Evolutionary conservation across 2,113 vertebrate species (phyloP).

Genomic region (Rostratula benghalensis): DNA sequence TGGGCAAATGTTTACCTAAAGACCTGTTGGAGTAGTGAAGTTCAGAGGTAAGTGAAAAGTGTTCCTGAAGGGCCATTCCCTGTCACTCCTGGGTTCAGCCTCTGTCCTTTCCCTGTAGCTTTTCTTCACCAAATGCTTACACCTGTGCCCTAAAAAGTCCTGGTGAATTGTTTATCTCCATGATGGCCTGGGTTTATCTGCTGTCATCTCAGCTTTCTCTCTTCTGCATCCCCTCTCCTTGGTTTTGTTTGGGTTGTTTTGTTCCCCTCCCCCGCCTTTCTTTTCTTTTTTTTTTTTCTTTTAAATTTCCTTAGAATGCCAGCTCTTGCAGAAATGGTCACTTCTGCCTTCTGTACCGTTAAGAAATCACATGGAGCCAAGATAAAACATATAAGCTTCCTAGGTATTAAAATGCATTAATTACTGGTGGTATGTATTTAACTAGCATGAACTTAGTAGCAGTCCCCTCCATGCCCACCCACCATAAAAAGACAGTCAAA

Average conservation of each 20-base stretch:
- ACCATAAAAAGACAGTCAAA: background rate
- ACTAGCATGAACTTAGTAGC: background rate
- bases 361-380: background rate
- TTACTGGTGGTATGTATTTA: background rate
- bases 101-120: background rate
- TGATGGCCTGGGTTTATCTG: background rate
- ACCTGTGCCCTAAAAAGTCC: accelerated
- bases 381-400: background rate
- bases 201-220: background rate
- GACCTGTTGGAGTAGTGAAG: background rate
- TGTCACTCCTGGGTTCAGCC: background rate
- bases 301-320: background rate
- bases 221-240: accelerated
- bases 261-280: background rate
- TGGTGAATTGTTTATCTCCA: background rate
- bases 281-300: background rate
- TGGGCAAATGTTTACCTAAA: background rate
- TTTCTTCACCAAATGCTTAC: background rate
- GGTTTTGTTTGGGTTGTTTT: background rate
- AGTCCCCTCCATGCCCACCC: accelerated
- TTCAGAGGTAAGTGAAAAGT: background rate
- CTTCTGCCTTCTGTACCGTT: background rate
- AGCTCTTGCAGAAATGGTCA: background rate
- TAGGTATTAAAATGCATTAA: background rate
- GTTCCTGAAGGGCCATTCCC: background rate